These are phyloP conservation scores for Artibeus jamaicensis DNA, from an alignment of 2,797 vertebrate species.

Conservation along the genomic window DNA sequence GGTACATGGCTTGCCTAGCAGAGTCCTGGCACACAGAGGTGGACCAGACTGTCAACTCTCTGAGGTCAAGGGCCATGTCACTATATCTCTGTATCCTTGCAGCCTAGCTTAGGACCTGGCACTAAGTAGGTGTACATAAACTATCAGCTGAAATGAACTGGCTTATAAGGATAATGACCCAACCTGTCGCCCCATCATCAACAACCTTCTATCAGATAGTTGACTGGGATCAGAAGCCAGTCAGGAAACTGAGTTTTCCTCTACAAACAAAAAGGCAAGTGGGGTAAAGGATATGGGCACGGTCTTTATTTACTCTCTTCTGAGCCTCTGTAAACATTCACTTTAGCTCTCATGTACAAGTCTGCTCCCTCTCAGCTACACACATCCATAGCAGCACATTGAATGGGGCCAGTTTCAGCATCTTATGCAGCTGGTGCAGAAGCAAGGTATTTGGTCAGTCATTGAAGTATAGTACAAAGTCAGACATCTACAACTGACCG, in stretches of 20 bases:
- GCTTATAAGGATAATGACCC: not conserved
- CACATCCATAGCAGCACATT: not conserved
- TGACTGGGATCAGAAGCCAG: not conserved
- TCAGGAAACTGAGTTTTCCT: not conserved
- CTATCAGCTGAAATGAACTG: conserved; percentile 11
- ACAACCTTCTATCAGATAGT: not conserved
- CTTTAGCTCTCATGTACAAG: not conserved
- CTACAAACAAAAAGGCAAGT: not conserved
- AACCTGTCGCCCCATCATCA: not conserved
- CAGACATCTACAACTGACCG: not conserved
- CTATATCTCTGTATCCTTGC: not conserved
- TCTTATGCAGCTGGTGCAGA: not conserved
- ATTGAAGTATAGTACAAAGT: not conserved
- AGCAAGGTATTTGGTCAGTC: not conserved
- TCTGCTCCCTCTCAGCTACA: not conserved
- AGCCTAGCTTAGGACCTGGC: not conserved
- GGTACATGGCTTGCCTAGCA: not conserved
- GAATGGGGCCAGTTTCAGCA: not conserved
- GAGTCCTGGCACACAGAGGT: not conserved
- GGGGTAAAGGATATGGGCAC: not conserved
- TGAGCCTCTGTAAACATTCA: not conserved
- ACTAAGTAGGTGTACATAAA: not conserved
- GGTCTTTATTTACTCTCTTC: conserved; percentile 5
- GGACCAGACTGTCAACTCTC: not conserved
- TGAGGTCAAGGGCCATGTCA: not conserved